Base-by-base conservation (phyloP, 2,797 vertebrate genomes). In the Anisognathus igniventris region DNA sequence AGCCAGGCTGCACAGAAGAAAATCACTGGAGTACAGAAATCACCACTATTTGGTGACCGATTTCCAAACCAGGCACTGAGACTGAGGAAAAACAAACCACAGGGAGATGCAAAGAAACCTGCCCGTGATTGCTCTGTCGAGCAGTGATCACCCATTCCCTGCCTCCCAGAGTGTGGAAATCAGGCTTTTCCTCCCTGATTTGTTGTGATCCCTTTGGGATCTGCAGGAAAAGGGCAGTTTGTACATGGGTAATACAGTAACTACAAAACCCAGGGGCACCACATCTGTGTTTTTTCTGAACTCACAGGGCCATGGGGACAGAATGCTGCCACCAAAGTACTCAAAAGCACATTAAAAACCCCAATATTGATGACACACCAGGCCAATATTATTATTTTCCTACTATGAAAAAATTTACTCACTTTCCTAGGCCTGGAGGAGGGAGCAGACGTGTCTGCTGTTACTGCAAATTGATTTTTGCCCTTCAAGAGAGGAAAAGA, bases 391-490 rank as follows among this genome's bases (percentile, higher is more conserved):
- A 27, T 2, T 53, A 9, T 60, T 87, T 78, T 57, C 37, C 35
- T 60, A 33, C 22, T 4, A 20, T 27, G n/a, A 81, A 58, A 83
- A 48, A 82, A 48, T 7, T 6, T 21, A 14, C 7, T 33, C 37
- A 61, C 23, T 54, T 72, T 9, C 10, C 35, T 54, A 40, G 40
- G 68, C 21, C 67, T 2, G 5, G 37, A n/a, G 57, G 23, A 30
- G 10, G 0, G 0, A 64, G 48, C 35, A 62, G 24, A 27, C 2
- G 3, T 6, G 0, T 56, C 65, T 24, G 40, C 62, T 8, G 0
- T 18, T 19, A 30, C 33, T 28, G 54, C 61, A 64, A 47, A 68
- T 76, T 28, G 14, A 25, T 64, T 79, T 77, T 48, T 89, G 74
- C 65, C 87, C 89, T 95, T 94, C 60, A 70, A 28, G 71, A 74